These are phyloP conservation scores for Hymenopus coronatus DNA, from an alignment of 2,888 invertebrate genomes.

Conservation along the genomic window DNA sequence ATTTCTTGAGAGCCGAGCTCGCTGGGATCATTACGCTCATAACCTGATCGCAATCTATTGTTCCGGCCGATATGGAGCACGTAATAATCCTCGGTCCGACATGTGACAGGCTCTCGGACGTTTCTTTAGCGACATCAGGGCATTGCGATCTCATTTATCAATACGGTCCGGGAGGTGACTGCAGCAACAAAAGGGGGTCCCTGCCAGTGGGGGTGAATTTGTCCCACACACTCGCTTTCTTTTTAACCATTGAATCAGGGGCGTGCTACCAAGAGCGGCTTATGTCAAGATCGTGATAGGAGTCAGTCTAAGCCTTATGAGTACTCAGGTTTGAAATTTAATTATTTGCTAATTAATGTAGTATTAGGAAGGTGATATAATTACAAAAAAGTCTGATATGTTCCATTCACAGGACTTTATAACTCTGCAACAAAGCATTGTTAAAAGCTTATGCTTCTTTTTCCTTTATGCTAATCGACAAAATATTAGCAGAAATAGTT, in stretches of 20 bases:
- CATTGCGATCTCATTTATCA: slow-evolving; percentile 15
- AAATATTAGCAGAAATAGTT: too few relatives aligned
- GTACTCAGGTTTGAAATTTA: background rate
- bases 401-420: too few relatives aligned
- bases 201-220: background rate
- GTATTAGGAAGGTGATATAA: too few relatives aligned
- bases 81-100: background rate
- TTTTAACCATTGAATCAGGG: slow-evolving; percentile 6
- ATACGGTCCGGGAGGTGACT: background rate
- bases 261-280: background rate
- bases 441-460: too few relatives aligned
- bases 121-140: slow-evolving; percentile 4
- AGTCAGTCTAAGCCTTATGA: background rate
- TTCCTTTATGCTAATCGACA: too few relatives aligned
- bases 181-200: background rate
- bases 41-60: background rate
- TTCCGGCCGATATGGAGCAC: background rate
- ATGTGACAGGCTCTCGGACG: background rate
- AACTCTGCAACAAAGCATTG: too few relatives aligned
- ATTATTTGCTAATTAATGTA: too few relatives aligned
- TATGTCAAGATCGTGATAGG: background rate
- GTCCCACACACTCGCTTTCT: background rate
- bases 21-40: background rate
- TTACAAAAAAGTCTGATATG: too few relatives aligned
- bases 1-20: background rate